These are phyloP conservation scores for Asteroscopus sphinx DNA, from an alignment of 2,888 invertebrate species.

Conservation along the genomic window DNA sequence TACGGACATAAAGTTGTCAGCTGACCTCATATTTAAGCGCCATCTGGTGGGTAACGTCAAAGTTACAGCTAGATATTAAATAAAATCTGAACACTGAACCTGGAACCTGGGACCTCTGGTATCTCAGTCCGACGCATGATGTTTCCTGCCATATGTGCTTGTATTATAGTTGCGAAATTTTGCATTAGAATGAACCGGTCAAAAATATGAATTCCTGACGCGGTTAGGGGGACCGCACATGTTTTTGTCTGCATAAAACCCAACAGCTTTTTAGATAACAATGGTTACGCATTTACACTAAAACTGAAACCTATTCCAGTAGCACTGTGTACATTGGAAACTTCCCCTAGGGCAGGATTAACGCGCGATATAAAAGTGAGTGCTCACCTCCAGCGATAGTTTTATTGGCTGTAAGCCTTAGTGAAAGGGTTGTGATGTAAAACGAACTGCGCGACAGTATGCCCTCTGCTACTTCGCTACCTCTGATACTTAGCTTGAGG, in stretches of 20 bases:
- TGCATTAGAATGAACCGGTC: too few species aligned
- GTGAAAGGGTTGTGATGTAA: conserved; percentile 66
- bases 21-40: too few species aligned
- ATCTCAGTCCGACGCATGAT: too few species aligned
- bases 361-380: conserved; percentile 61
- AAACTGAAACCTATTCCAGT: conserved; percentile 48
- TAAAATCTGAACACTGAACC: too few species aligned
- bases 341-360: conserved; percentile 59
- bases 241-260: neutral
- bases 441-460: conserved; percentile 59
- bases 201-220: too few species aligned
- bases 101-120: too few species aligned
- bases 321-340: conserved; percentile 42
- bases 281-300: conserved; percentile 25
- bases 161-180: too few species aligned
- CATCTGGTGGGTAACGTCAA: too few species aligned
- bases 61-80: too few species aligned
- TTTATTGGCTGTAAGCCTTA: conserved; percentile 65
- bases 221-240: too few species aligned
- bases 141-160: too few species aligned
- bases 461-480: conserved; percentile 39
- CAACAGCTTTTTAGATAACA: conserved; percentile 9
- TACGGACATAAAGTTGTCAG: too few species aligned
- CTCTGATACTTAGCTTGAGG: conserved; percentile 26
- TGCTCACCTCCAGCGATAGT: conserved; percentile 56